Conservation (phyloP, 2,888 invertebrate species). For the Sphinx pinastri region DNA sequence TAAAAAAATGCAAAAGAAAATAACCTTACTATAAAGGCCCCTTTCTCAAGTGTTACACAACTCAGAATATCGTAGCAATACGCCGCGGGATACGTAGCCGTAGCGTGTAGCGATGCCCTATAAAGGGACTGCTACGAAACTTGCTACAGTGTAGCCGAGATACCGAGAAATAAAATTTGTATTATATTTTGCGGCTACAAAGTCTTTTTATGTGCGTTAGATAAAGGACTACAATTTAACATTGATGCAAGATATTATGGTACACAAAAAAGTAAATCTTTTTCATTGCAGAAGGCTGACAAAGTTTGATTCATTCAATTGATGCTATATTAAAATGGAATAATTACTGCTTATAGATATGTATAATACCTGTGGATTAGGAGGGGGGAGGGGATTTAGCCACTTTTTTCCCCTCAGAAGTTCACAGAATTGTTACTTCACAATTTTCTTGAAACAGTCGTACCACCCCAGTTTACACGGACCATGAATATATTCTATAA, state of each 20-base stretch:
- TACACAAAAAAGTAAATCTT: too few relatives aligned
- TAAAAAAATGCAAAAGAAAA: background rate
- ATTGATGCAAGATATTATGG: background rate
- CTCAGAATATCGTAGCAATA: slow-evolving; percentile 16
- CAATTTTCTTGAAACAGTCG: too few relatives aligned
- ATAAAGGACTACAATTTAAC: background rate
- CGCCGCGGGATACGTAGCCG: slow-evolving; percentile 13
- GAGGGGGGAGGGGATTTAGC: too few relatives aligned
- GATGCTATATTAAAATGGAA: too few relatives aligned
- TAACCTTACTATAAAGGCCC: background rate
- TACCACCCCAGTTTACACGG: too few relatives aligned
- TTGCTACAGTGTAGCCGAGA: slow-evolving; percentile 15
- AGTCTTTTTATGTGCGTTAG: slow-evolving; percentile 11
- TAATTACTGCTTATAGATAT: too few relatives aligned
- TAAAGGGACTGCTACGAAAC: slow-evolving; percentile 16
- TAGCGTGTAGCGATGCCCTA: slow-evolving; percentile 19
- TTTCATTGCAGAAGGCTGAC: too few relatives aligned
- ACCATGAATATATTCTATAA: background rate
- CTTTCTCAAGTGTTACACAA: background rate
- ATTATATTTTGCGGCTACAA: background rate
- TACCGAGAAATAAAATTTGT: slow-evolving; percentile 18
- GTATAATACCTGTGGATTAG: too few relatives aligned
- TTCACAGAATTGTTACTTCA: too few relatives aligned
- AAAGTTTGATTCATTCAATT: too few relatives aligned
- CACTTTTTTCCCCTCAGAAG: too few relatives aligned